Percentiles rank a stretch among this genome's conserved stretches.
These are phyloP conservation scores for Drosophila parabipectinata DNA, from an alignment of 1,140 invertebrate genomes.

Conservation along the genomic window DNA sequence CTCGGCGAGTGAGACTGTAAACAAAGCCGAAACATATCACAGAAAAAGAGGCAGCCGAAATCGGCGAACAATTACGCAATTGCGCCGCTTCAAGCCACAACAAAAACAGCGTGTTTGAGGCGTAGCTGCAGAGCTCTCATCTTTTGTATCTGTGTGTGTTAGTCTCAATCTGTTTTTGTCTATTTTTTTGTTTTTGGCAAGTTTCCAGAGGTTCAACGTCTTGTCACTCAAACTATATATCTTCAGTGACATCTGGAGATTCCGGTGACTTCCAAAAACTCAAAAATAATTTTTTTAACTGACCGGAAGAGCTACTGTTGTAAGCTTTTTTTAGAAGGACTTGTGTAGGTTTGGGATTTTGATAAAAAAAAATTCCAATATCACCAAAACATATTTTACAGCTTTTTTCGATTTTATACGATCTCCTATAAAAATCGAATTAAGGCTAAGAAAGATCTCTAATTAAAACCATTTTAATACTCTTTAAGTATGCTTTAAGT, in stretches of 20 bases:
- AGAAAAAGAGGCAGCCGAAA: slow-evolving; percentile 59
- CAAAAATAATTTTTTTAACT: not conserved
- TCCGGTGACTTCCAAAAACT: not conserved
- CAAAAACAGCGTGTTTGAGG: slow-evolving; percentile 6
- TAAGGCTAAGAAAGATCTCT: not conserved
- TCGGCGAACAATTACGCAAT: slow-evolving; percentile 74
- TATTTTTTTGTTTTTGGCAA: slow-evolving; percentile 8
- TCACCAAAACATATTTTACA: too few relatives aligned
- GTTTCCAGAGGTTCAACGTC: slow-evolving; percentile 5
- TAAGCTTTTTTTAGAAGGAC: not conserved
- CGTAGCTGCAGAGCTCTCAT: slow-evolving; percentile 13
- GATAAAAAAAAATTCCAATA: too few relatives aligned
- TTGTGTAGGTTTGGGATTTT: not conserved
- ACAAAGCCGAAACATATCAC: slow-evolving; percentile 34
- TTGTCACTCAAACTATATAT: slow-evolving; percentile 19
- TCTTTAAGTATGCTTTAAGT: too few relatives aligned
- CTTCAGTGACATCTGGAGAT: slow-evolving; percentile 10
- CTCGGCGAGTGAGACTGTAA: slow-evolving; percentile 12
- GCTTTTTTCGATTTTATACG: not conserved
- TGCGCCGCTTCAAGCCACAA: slow-evolving; percentile 34
- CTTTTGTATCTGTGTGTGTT: not conserved
- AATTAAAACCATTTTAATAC: too few relatives aligned
- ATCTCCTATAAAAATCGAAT: not conserved
- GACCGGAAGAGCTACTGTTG: not conserved
- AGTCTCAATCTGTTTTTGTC: slow-evolving; percentile 3